These are phyloP conservation scores for Chrysopa pallens DNA, from an alignment of 1,140 invertebrate species.

Conservation along the genomic window DNA sequence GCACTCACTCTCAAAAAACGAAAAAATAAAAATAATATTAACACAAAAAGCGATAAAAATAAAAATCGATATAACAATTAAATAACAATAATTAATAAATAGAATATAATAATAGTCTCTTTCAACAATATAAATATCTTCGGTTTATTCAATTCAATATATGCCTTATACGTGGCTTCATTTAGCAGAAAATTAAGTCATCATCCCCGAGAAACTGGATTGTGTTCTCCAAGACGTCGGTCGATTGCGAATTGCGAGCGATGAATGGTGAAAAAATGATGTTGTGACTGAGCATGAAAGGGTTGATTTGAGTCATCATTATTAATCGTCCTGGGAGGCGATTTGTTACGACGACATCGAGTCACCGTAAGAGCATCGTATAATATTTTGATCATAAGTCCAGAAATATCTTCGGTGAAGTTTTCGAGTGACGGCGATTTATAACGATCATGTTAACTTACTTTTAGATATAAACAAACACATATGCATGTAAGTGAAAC, in stretches of 20 bases:
- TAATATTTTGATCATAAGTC: too few relatives aligned
- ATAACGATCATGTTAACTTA: too few relatives aligned
- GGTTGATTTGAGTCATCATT: too few relatives aligned
- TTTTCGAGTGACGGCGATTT: too few relatives aligned
- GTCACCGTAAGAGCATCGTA: too few relatives aligned
- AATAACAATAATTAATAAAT: conserved; percentile 9
- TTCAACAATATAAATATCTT: not conserved
- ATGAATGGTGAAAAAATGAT: conserved; percentile 31
- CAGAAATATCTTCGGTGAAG: too few relatives aligned
- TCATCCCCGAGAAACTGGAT: conserved; percentile 59
- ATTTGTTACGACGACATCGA: too few relatives aligned
- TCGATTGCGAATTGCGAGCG: conserved; percentile 69
- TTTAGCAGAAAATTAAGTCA: conserved; percentile 63
- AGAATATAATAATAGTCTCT: conserved; percentile 8
- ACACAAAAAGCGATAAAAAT: conserved; percentile 11
- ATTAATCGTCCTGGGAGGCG: too few relatives aligned
- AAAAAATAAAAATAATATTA: conserved; percentile 1
- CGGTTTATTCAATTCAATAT: not conserved
- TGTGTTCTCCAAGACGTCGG: conserved; percentile 59
- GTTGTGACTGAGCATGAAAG: too few relatives aligned
- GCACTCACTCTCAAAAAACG: not conserved
- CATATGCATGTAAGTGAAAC: too few relatives aligned
- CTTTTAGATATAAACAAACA: too few relatives aligned
- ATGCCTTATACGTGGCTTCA: conserved; percentile 38
- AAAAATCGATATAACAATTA: conserved; percentile 8